These are phyloP conservation scores for Hydroisotoma schaefferi DNA, from an alignment of 2,888 invertebrate genomes.

Conservation along the genomic window DNA sequence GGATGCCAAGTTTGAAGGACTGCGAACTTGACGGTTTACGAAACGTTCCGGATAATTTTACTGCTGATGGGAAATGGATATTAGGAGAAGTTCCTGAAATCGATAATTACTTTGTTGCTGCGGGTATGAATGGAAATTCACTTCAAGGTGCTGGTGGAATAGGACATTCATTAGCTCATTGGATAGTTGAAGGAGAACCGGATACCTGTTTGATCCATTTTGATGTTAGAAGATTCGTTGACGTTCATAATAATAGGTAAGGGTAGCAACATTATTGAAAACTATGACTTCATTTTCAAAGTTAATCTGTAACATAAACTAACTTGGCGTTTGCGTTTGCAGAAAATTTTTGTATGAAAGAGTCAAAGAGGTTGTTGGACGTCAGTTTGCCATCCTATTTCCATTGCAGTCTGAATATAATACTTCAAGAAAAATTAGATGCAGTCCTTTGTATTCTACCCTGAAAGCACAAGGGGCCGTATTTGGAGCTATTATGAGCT, in stretches of 20 bases:
- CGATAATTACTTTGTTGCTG: slow-evolving; percentile 68
- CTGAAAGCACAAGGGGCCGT: slow-evolving; percentile 63
- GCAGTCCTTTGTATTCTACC: slow-evolving; percentile 66
- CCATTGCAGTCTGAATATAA: slow-evolving; percentile 62
- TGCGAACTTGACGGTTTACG: slow-evolving; percentile 34
- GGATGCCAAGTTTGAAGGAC: slow-evolving; percentile 42
- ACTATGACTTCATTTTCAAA: background rate
- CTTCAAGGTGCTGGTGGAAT: slow-evolving; percentile 68
- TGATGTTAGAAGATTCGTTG: slow-evolving; percentile 64
- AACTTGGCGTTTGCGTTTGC: background rate
- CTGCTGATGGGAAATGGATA: slow-evolving; percentile 68
- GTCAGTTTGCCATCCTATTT: slow-evolving; percentile 51
- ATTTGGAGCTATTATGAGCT: slow-evolving; percentile 69
- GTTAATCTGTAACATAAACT: background rate
- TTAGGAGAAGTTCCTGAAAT: slow-evolving; percentile 67
- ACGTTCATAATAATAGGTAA: slow-evolving; percentile 62
- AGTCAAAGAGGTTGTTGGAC: slow-evolving; percentile 64
- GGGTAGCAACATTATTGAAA: background rate
- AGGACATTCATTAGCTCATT: slow-evolving; percentile 56
- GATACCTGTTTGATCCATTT: slow-evolving; percentile 60
- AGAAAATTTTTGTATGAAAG: slow-evolving; percentile 59
- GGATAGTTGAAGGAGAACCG: slow-evolving; percentile 65
- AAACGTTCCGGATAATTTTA: slow-evolving; percentile 68
- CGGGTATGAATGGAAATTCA: slow-evolving; percentile 66
- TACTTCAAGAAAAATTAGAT: slow-evolving; percentile 61